A percentile compares a stretch with the other conserved stretches of the same genome.
phyloP scores from a whole-genome alignment of 1,140 invertebrate species.

The Acyrthosiphon pisum region DNA sequence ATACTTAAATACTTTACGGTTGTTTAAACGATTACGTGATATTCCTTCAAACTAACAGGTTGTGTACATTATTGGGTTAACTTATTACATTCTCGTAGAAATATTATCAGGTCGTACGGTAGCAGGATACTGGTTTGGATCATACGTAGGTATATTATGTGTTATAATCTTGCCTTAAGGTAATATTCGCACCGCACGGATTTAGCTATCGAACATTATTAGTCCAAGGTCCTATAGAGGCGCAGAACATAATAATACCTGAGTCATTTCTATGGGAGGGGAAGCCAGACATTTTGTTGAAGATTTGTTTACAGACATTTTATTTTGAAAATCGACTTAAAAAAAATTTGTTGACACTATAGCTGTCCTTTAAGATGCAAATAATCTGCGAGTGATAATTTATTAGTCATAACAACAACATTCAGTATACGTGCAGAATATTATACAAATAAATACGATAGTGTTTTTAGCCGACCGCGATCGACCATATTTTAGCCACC shows the following conservation, averaged over 20 bases:
- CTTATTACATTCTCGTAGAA: background rate
- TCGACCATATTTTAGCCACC: too few relatives aligned
- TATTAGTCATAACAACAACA: background rate
- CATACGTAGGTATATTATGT: background rate
- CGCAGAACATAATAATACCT: background rate
- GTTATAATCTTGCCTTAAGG: background rate
- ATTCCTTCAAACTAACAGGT: background rate
- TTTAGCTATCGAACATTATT: background rate
- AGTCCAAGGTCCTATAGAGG: background rate
- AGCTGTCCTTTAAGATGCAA: background rate
- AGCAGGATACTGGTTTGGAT: background rate
- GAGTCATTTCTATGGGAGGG: background rate
- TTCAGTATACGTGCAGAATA: background rate
- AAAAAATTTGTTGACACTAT: background rate
- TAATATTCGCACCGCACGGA: background rate
- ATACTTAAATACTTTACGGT: background rate
- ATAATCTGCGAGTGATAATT: too few relatives aligned
- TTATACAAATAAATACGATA: background rate
- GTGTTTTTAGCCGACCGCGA: too few relatives aligned
- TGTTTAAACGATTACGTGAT: background rate
- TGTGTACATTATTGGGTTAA: background rate
- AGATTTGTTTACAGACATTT: background rate
- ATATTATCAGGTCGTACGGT: background rate
- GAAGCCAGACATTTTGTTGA: background rate
- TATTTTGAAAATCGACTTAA: background rate